Base-by-base conservation (phyloP, 2,797 vertebrate species). In the Sebastes kiyomatsui region DNA sequence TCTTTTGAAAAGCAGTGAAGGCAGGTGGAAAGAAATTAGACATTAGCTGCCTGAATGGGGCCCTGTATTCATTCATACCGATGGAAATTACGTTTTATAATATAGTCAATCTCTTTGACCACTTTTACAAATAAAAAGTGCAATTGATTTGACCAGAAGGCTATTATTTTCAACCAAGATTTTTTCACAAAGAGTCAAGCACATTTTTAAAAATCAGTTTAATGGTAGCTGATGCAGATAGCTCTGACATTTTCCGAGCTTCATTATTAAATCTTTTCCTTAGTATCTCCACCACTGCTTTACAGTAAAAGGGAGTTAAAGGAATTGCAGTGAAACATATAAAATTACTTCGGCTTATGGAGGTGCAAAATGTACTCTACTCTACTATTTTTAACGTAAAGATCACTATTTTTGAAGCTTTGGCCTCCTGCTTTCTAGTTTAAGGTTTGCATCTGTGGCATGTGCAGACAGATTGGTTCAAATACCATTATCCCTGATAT, bases 1-100 rank as follows among this genome's bases (percentile, higher is more conserved):
- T 72, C 27, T 78, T 77, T 84, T 74, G 12, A 52, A 61, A 73
- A 69, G 33, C 74, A 38, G 22, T 14, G 30, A 62, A 64, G 28
- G 13, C 64, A 76, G 54, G 56, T 64, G 25, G 27, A 72, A 32
- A 66, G 9, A 14, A 54, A 54, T 25, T 1, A 52, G 16, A 77
- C 8, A 30, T 18, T 32, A 35, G 22, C 23, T 18, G 52, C 18
- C 20, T 59, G 61, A 77, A 16, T 60, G 28, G 11, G 9, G 22
- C 46, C 75, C 6, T n/a, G 2, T 25, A 35, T 60, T 69, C 2
- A 46, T 54, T 27, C 5, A 12, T 38, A 4, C n/a, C 28, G 65
- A 27, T 10, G 1, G 7, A 65, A 27, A 27, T n/a, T 30, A 60
- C 1, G 1, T 66, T 14, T 65, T 49, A 52, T 72, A 18, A 12